Evolutionary conservation across 1,140 invertebrate species (phyloP), one percentile per base, ranked within the genome.

Genomic region (Drosophila micromelanica): DNA sequence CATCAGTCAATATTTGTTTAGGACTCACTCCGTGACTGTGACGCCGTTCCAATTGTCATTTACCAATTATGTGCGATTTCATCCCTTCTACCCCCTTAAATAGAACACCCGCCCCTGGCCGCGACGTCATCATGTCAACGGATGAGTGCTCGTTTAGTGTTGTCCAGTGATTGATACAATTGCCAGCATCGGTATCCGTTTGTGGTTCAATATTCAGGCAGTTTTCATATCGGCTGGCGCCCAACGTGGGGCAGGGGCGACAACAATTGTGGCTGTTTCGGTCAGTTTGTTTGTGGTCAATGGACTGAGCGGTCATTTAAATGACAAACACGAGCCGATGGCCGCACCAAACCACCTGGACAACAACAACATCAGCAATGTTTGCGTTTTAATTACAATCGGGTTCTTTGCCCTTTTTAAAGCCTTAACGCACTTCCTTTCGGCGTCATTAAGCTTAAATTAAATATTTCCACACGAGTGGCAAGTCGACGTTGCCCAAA

Each of bases 331-430:
- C 42, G 17, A 63, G 69, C 45, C 40, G 51, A 63, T 72, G 78
- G 62, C 15, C 38, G 78, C n/a, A 59, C 20, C 38, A 6, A 20
- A 15, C 12, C 57, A 61, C 46, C 48, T 69, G 57, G 37, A 13
- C 43, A 48, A 17, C 37, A 42, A 49, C 65, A 45, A 55, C 74
- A 37, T 12, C 27, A 32, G 27, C 8, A 37, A 79, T 85, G 76
- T 84, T 84, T 85, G 73, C 68, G 84, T 86, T 86, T 86, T 86
- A 86, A 86, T 86, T 86, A 87, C 82, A 86, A 76, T 87, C 84
- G 73, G 73, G 59, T 65, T 63, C 62, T 67, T 51, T 46, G 49
- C 55, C 55, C 40, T 52, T 71, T 82, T 86, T 87, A 86, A 87
- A 82, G 84, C 74, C 70, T 49, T 72, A 51, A 73, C 72, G 65